Base-by-base conservation (phyloP, 2,797 vertebrate genomes). In the Propithecus perrieri region DNA sequence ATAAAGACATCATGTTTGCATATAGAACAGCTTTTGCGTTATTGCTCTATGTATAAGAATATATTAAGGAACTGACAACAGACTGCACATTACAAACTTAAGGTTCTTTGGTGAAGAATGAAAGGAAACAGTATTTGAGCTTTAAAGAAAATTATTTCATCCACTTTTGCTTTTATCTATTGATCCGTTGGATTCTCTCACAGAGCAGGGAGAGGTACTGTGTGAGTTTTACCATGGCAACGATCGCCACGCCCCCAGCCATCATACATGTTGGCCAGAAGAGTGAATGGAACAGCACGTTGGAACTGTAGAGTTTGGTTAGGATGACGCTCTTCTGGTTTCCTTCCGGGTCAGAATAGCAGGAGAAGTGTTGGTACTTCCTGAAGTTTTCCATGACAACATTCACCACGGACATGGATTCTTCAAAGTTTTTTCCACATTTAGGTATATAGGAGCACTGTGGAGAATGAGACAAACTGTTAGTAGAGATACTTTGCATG, bases 391-490 rank as follows among this genome's bases (percentile, higher is more conserved):
- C 99, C 30, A 99, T 99, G 95, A 99, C 99, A 3, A 99, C 98
- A 4, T 98, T 99, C 80, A 99, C 99, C 61, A 99, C 94, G 0
- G 98, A 98, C 96, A 99, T 98, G 96, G 99, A 99, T 46, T 99
- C 98, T 33, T 99, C 98, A 0, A 99, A 99, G 61, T 99, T 99
- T 98, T 99, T 99, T 48, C 98, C 99, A 10, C 99, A 99, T 97
- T 99, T 99, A 74, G 99, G 99, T 97, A 99, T 99, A 96, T 99
- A 99, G 80, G 99, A 99, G 22, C 99, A 99, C 99, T 99, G 98
- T 69, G 91, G 67, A 92, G 92, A 96, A 95, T 91, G 59, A 97
- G 89, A 97, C 2, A 86, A 78, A 5, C 2, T 0, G 6, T 96
- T 26, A 97, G 8, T 18, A 92, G 53, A 63, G 90, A 71, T 79